Base-by-base conservation (phyloP, 1,140 invertebrate species). In the Zaprionus nigranus region DNA sequence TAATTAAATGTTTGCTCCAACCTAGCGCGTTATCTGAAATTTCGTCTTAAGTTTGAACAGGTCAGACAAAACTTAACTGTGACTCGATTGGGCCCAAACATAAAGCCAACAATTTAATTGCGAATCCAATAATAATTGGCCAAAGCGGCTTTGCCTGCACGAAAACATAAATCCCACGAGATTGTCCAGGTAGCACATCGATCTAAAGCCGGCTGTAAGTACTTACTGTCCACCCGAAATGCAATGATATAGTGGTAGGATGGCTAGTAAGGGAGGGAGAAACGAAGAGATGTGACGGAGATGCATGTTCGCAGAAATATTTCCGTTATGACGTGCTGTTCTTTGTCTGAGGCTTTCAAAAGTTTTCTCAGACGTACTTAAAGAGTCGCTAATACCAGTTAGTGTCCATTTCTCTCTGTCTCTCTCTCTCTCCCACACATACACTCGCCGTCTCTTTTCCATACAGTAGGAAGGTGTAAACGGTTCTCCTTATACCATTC, bases 81-180 rank as follows among this genome's bases (percentile, higher is more conserved):
- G 24, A 24, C 22, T 43, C 64, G 57, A 74, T 62, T 57, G 36
- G 64, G 22, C 56, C 57, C 38, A 15, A 53, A 2, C 15, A 40
- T 2, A 43, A 60, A 63, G 26, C 17, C 59, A 49, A 46, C 60
- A 64, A 70, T 63, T 75, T 75, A 75, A 75, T 60, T 71, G 67
- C 56, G 59, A 38, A 38, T 61, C 60, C 73, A 75, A 64, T 71
- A 75, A 71, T 75, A 75, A 75, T 75, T 75, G 73, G 73, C 54
- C 54, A 75, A 75, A 75, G 73, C 73, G 67, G 73, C 60, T 75
- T 75, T 43, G 54, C 24, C 67, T 34, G 58, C 51, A 24, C 26
- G 49, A 17, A 51, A 38, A 70, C 53, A 63, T 53, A 62, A 70
- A 51, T 43, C 36, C 54, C 20, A 26, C 34, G 12, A 22, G 20